Conservation (phyloP, 2,888 invertebrate genomes). For the Gnatocerus cornutus region DNA sequence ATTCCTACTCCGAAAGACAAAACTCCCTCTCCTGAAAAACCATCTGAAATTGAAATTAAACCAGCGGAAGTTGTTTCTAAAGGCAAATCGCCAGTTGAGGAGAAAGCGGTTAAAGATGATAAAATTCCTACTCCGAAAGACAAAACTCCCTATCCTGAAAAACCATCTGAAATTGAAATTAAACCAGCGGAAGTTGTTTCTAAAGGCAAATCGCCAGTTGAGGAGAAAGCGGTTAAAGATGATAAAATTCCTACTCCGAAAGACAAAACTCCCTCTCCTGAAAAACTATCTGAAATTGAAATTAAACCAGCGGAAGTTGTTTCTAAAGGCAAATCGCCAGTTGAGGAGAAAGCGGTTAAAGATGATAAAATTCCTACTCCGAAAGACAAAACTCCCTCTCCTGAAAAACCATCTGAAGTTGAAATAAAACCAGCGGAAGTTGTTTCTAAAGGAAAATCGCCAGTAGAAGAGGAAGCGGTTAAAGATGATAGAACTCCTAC, state of each 20-base stretch:
- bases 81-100: not conserved
- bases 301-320: not conserved
- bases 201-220: not conserved
- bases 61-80: not conserved
- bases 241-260: not conserved
- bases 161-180: not conserved
- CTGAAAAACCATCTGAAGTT: constrained; percentile 6
- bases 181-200: not conserved
- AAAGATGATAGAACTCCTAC: not conserved
- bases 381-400: constrained; percentile 9
- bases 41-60: constrained; percentile 6
- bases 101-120: not conserved
- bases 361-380: constrained; percentile 9
- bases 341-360: not conserved
- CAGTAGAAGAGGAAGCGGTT: not conserved
- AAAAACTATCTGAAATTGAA: not conserved
- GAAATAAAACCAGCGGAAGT: not conserved
- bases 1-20: constrained; percentile 21
- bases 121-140: constrained; percentile 6
- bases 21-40: constrained; percentile 30
- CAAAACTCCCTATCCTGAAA: constrained; percentile 4
- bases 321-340: not conserved
- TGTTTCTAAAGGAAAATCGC: not conserved
- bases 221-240: not conserved
- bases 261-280: constrained; percentile 9